Percentiles rank a stretch among this genome's conserved stretches.
phyloP scores from a whole-genome alignment of 2,113 vertebrate species.

The Pterophyllum scalare region DNA sequence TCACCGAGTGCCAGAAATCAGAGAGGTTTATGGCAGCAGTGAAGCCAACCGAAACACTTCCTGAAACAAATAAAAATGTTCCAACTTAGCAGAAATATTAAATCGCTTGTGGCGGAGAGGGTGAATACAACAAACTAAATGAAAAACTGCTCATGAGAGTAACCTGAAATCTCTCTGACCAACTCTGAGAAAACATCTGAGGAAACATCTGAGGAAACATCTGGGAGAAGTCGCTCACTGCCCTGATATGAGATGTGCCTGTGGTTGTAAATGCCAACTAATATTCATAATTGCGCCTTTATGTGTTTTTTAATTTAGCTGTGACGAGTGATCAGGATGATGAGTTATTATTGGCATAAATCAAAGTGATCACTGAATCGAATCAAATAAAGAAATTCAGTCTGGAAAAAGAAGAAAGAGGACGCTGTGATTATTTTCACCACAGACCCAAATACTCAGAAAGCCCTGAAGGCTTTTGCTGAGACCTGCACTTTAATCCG shows the following conservation, averaged over 20 bases:
- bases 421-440: constrained; percentile 9
- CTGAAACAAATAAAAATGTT: background rate
- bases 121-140: background rate
- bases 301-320: background rate
- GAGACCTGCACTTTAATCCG: constrained; percentile 53
- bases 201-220: background rate
- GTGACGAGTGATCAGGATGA: background rate
- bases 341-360: background rate
- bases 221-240: background rate
- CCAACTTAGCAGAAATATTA: fast-evolving
- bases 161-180: background rate
- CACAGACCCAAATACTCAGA: background rate
- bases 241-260: background rate
- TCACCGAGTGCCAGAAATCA: background rate
- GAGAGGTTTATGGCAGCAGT: background rate
- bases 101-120: background rate
- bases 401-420: constrained; percentile 16
- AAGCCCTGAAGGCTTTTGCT: background rate
- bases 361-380: background rate
- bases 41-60: background rate
- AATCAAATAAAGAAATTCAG: constrained; percentile 17
- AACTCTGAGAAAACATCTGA: background rate
- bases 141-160: background rate
- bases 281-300: background rate
- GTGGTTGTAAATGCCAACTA: background rate